These are phyloP conservation scores for Rotaria socialis DNA, from an alignment of 2,888 invertebrate genomes.

Conservation along the genomic window DNA sequence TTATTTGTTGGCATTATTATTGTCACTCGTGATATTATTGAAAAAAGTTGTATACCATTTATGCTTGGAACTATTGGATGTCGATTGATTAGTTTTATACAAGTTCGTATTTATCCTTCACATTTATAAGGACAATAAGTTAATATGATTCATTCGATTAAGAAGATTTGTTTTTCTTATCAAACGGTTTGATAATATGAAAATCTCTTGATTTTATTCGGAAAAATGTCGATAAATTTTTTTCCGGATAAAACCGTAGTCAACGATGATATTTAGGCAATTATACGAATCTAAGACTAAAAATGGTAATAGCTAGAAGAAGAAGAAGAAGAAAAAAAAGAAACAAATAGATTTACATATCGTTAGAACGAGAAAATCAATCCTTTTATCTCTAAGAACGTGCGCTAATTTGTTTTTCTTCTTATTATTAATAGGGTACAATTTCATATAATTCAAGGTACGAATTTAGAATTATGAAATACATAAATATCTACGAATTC, in stretches of 20 bases:
- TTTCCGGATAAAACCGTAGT: too few species aligned
- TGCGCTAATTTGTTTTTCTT: too few species aligned
- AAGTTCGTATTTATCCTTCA: not conserved
- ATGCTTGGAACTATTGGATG: not conserved
- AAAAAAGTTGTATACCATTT: constrained; percentile 32
- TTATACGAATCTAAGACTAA: too few species aligned
- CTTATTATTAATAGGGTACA: not conserved
- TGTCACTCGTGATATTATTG: constrained; percentile 34
- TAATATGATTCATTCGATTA: not conserved
- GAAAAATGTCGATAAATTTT: not conserved
- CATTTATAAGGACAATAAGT: not conserved
- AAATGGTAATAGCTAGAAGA: too few species aligned
- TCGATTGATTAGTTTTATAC: constrained; percentile 34
- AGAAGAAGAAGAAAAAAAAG: too few species aligned
- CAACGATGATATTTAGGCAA: too few species aligned
- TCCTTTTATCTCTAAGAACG: too few species aligned
- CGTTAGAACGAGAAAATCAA: too few species aligned
- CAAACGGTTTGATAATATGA: not conserved
- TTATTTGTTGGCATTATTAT: constrained; percentile 9
- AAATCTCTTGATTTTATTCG: not conserved
- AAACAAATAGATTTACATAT: too few species aligned
- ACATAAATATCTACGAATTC: too few species aligned
- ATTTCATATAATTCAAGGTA: constrained; percentile 37
- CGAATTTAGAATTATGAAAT: not conserved
- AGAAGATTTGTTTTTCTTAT: not conserved